A percentile compares a stretch with the other conserved stretches of the same genome.
These are phyloP conservation scores for Alectoris magna DNA, from an alignment of 2,797 vertebrate genomes.

Conservation along the genomic window DNA sequence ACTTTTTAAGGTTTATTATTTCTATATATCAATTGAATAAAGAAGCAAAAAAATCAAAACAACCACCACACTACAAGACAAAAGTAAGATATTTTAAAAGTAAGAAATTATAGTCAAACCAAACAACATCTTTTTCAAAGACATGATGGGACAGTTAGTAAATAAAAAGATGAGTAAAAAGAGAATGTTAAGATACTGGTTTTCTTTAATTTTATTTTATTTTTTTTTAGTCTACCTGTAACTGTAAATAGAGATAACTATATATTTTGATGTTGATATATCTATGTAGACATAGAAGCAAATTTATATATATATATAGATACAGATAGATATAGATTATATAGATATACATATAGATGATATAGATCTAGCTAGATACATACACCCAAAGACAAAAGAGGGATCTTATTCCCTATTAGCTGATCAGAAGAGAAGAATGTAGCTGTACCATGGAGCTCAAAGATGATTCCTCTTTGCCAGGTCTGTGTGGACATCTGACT, in stretches of 20 bases:
- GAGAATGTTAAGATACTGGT: neutral
- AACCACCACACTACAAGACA: neutral
- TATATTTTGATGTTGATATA: too few relatives aligned
- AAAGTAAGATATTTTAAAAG: neutral
- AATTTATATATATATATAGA: too few relatives aligned
- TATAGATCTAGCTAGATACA: neutral
- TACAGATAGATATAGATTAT: neutral
- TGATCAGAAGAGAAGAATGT: neutral
- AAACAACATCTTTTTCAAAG: neutral
- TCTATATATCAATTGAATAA: neutral
- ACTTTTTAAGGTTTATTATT: rapidly evolving
- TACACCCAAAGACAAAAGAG: neutral
- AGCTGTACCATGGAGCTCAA: neutral
- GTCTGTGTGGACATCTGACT: neutral
- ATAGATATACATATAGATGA: neutral
- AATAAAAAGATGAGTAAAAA: neutral
- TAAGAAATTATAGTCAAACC: neutral
- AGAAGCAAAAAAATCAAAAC: too few relatives aligned
- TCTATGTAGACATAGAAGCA: too few relatives aligned
- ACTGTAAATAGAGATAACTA: too few relatives aligned
- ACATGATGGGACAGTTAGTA: neutral
- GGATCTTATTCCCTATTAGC: neutral
- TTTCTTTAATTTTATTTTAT: neutral
- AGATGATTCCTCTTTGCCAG: neutral
- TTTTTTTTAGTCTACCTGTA: too few relatives aligned